Evolutionary conservation across 2,113 vertebrate genomes (phyloP), one percentile per base, ranked within the genome.

Genomic region (Bufo bufo): DNA sequence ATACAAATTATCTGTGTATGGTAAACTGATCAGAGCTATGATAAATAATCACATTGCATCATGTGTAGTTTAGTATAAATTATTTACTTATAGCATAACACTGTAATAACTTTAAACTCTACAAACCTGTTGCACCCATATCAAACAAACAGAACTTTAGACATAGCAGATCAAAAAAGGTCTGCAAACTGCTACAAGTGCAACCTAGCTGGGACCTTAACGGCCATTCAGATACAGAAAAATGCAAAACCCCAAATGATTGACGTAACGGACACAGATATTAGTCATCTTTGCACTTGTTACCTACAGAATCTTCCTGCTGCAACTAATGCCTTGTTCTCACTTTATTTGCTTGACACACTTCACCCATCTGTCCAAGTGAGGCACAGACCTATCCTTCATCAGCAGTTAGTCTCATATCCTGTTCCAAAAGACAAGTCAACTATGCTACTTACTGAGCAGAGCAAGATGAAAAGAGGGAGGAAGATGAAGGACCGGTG

Each of bases 271-370:
- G 1, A 58, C 52, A 77, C 84, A 19, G 89, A 78, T 87, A 1
- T 58, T 54, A 69, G 58, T 88, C 87, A 88, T 88, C 87, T 74
- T 54, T 77, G 77, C 45, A 87, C 86, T 87, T 82, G 71, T 82
- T 88, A 88, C 69, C 80, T 88, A 77, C 85, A 84, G 52, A 77
- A 65, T 33, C 43, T 45, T 83, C 56, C 80, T 77, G 69, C 72
- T 77, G 6, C 23, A 75, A 69, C 49, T 87, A 87, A 13, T 23
- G 66, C 52, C 20, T 63, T 49, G 20, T 66, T 77, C 86, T 87
- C 58, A 47, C 47, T n/a, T 58, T 74, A 58, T 82, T 6, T 75
- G 65, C 54, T 74, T 88, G 87, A 88, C 87, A 84, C 87, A 88
- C 83, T 83, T 77, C 87, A 75, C 69, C 71, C 87, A 88, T 81